These are phyloP conservation scores for Procapra przewalskii DNA, from an alignment of 2,113 vertebrate species.

Conservation along the genomic window DNA sequence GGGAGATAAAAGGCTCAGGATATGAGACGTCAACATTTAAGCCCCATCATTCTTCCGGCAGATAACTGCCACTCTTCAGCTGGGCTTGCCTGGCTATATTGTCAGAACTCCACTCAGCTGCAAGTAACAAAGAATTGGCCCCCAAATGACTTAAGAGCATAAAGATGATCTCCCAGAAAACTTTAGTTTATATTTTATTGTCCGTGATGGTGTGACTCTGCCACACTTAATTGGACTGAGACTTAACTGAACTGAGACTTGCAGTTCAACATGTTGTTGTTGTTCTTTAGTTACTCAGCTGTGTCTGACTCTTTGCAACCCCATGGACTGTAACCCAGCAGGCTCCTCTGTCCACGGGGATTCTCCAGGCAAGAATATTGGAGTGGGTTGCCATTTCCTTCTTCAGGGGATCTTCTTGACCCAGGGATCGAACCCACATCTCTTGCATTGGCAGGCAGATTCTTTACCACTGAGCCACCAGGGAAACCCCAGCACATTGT, in stretches of 20 bases:
- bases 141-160: neutral
- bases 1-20: conserved; percentile 51
- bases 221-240: neutral
- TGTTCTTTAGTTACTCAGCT: neutral
- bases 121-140: neutral
- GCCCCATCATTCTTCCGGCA: neutral
- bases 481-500: neutral
- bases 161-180: neutral
- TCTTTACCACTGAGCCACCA: neutral
- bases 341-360: neutral
- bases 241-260: neutral
- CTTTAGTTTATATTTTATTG: neutral
- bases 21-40: neutral
- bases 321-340: neutral
- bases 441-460: neutral
- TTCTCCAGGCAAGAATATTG: neutral
- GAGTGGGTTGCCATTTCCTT: neutral
- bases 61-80: neutral
- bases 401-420: neutral
- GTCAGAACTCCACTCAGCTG: neutral
- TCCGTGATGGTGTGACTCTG: neutral
- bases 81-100: neutral
- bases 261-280: neutral
- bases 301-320: neutral
- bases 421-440: neutral